Evolutionary conservation across 1,140 invertebrate species (phyloP).

Genomic region (Ostrea edulis): DNA sequence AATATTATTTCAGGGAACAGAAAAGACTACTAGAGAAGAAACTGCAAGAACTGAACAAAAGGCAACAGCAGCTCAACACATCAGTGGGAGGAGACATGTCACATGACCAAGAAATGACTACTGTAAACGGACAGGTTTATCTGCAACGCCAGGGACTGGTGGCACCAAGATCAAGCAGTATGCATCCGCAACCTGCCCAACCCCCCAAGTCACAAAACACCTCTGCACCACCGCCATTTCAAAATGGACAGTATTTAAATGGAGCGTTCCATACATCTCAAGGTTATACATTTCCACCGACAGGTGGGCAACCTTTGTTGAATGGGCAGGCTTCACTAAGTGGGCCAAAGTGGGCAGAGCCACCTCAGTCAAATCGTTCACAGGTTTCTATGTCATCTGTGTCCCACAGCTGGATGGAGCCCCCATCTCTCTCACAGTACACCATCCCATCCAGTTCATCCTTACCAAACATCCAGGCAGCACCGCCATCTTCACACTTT

Average conservation of each 20-base stretch:
- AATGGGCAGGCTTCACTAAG: not conserved
- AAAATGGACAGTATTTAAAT: conserved; percentile 10
- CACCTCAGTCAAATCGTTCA: conserved; percentile 5
- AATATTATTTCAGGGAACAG: conserved; percentile 61
- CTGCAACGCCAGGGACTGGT: not conserved
- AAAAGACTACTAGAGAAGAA: conserved; percentile 65
- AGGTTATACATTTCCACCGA: not conserved
- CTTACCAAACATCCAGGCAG: not conserved
- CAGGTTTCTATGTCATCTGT: not conserved
- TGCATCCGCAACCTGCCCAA: not conserved
- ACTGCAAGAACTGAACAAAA: conserved; percentile 59
- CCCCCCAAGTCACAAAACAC: not conserved
- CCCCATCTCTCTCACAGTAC: conserved; percentile 6
- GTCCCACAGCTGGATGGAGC: conserved; percentile 24
- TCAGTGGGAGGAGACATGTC: not conserved
- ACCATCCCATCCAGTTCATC: conserved; percentile 35
- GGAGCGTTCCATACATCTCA: not conserved
- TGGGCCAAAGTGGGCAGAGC: conserved; percentile 11
- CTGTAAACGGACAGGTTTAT: not conserved
- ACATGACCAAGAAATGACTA: not conserved
- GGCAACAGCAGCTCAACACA: conserved; percentile 46
- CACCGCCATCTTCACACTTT: not conserved
- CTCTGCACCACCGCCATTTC: not conserved
- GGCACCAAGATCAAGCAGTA: not conserved
- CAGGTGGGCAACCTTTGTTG: not conserved